Base-by-base conservation (phyloP, 1,140 invertebrate species). In the Halesus radiatus region DNA sequence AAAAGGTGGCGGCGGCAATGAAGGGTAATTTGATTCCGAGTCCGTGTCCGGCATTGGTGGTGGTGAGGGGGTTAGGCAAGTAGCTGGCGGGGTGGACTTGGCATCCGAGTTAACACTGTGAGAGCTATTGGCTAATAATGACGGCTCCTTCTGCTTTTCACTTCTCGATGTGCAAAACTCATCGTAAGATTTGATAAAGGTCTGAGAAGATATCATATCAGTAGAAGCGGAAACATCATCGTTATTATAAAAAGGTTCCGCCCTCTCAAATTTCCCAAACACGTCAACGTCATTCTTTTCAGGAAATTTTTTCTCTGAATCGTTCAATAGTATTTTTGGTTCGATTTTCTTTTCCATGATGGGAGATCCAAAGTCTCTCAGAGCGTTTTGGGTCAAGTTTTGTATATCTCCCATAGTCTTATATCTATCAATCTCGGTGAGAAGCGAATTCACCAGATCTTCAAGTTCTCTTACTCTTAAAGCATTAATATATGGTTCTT, bases 361-460 rank as follows among this genome's bases (percentile, higher is more conserved):
- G 18, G 88, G 88, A n/a, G 87, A 88, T 56, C 86, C 86, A 84
- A 89, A 89, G 84, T 88, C 87, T 80, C 89, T 89, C 16, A 89
- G 85, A 75, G 89, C 86, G 78, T 90, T 90, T 79, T 88, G 88
- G 53, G 90, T 91, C 45, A 90, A 84, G 53, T 86, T 86, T 84
- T 90, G 89, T 84, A 91, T 90, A 85, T 91, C 87, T 76, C 87
- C 86, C 77, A 88, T 86, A 29, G 89, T 88, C 86, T 89, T 91
- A 80, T 90, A 90, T 85, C 89, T 90, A 82, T 91, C 90, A 78
- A 91, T 84, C 86, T 91, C 88, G 82, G 88, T 88, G 84, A 88
- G 87, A 78, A 91, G 81, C 64, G 90, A 86, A 85, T 88, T 86
- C 15, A 91, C 87, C 85, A 89, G 88, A 83, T 88, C 86, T 83